Evolutionary conservation across 1,140 invertebrate species (phyloP).

Genomic region (Radopholus similis): DNA sequence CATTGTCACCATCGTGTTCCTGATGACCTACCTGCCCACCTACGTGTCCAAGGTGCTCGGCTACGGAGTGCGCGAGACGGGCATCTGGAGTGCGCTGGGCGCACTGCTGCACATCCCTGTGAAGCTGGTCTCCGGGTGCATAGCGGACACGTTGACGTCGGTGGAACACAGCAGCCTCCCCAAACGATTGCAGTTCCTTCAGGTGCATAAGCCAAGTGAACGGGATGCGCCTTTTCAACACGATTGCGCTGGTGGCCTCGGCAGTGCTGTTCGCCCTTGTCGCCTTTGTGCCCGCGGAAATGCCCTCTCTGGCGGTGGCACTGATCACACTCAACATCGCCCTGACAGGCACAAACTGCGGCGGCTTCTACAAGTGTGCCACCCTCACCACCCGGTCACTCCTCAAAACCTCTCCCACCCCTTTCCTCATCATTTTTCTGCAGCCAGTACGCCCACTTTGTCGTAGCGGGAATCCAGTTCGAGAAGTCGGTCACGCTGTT

Average conservation of each 20-base stretch:
- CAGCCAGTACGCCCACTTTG: slow-evolving; percentile 32
- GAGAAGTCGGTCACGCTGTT: slow-evolving; percentile 33
- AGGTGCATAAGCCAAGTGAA: slow-evolving; percentile 36
- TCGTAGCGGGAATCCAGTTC: slow-evolving; percentile 36
- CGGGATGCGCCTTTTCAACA: slow-evolving; percentile 46
- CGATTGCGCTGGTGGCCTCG: slow-evolving; percentile 43
- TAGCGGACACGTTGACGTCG: slow-evolving; percentile 13
- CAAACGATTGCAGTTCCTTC: not conserved
- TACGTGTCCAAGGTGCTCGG: slow-evolving; percentile 40
- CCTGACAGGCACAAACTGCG: slow-evolving; percentile 41
- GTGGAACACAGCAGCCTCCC: not conserved
- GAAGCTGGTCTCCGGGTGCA: slow-evolving; percentile 7
- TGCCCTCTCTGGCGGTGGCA: slow-evolving; percentile 23
- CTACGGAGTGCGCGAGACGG: slow-evolving; percentile 21
- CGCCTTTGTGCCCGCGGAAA: slow-evolving; percentile 43
- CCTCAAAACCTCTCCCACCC: not conserved
- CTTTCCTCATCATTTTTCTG: not conserved
- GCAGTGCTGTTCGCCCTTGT: slow-evolving; percentile 36
- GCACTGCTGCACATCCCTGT: slow-evolving; percentile 12
- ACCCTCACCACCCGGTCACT: slow-evolving; percentile 39
- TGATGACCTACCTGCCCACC: slow-evolving; percentile 42
- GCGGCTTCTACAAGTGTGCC: slow-evolving; percentile 52
- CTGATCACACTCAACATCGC: slow-evolving; percentile 44
- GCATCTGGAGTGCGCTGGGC: slow-evolving; percentile 12
- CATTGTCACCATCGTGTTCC: slow-evolving; percentile 37